A percentile compares a stretch with the other conserved stretches of the same genome.
Evolutionary conservation across 2,888 invertebrate genomes (phyloP).

Genomic region (Odontomyia ornata): DNA sequence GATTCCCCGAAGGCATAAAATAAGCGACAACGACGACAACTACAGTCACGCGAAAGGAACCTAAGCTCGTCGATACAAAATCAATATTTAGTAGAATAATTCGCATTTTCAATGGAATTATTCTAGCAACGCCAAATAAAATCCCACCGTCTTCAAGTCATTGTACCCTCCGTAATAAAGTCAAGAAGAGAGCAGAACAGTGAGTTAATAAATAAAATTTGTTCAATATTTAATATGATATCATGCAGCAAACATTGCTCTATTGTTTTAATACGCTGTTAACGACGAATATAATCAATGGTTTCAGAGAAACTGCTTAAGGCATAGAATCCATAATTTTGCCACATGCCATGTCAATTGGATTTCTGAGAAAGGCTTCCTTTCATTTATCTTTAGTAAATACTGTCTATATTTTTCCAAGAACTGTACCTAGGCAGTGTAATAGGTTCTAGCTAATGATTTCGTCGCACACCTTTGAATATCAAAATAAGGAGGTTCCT

Average conservation of each 20-base stretch:
- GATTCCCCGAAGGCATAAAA: background rate
- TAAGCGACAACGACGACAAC: background rate
- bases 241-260: no score
- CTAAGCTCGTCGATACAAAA: conserved; percentile 19
- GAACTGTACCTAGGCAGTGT: background rate
- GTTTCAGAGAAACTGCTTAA: no score
- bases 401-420: background rate
- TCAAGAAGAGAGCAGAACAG: no score
- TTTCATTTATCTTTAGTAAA: no score
- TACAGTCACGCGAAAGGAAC: background rate
- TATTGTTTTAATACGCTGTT: no score
- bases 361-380: no score
- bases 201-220: no score
- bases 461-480: conserved; percentile 26
- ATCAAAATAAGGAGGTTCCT: conserved; percentile 29
- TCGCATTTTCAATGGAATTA: background rate
- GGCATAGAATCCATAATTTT: no score
- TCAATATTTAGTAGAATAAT: conserved; percentile 34
- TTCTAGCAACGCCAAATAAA: background rate
- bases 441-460: conserved; percentile 3
- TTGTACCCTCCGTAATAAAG: no score
- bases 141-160: background rate
- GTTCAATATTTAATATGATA: no score
- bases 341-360: no score
- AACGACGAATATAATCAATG: no score